phyloP scores from a whole-genome alignment of 2,888 invertebrate species.

The Scaptomyza cyrtandrae region DNA sequence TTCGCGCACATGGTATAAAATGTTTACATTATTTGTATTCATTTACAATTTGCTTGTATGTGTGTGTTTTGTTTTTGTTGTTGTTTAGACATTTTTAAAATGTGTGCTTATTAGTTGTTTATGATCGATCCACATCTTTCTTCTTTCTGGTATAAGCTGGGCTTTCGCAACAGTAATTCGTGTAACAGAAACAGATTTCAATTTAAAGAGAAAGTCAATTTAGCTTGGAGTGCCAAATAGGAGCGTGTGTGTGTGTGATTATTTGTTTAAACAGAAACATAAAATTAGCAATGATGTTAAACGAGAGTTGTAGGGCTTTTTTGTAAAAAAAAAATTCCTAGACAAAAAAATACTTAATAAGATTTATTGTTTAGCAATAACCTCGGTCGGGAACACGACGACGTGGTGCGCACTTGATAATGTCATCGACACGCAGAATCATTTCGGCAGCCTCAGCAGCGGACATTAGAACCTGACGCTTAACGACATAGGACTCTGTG shows the following conservation, averaged over 20 bases:
- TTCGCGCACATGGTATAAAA: conserved; percentile 39
- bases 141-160: conserved; percentile 39
- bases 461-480: conserved; percentile 96
- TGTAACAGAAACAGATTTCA: conserved; percentile 42
- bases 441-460: conserved; percentile 99
- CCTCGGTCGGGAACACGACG: conserved; percentile 94
- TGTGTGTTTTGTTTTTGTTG: conserved; percentile 21
- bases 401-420: conserved; percentile 95
- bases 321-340: conserved; percentile 60
- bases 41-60: conserved; percentile 44
- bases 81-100: conserved; percentile 72
- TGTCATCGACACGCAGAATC: conserved; percentile 99
- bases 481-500: conserved; percentile 98
- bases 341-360: conserved; percentile 67
- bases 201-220: conserved; percentile 36
- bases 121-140: conserved; percentile 40
- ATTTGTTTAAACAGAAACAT: conserved; percentile 62
- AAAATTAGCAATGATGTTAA: conserved; percentile 68
- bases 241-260: conserved; percentile 31
- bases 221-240: conserved; percentile 18
- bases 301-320: conserved; percentile 56
- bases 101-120: conserved; percentile 36
- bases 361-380: conserved; percentile 78
- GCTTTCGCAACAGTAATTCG: conserved; percentile 40
- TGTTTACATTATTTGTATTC: conserved; percentile 70